Evolutionary conservation across 2,888 invertebrate species (phyloP).

Genomic region (Dioctria rufipes): DNA sequence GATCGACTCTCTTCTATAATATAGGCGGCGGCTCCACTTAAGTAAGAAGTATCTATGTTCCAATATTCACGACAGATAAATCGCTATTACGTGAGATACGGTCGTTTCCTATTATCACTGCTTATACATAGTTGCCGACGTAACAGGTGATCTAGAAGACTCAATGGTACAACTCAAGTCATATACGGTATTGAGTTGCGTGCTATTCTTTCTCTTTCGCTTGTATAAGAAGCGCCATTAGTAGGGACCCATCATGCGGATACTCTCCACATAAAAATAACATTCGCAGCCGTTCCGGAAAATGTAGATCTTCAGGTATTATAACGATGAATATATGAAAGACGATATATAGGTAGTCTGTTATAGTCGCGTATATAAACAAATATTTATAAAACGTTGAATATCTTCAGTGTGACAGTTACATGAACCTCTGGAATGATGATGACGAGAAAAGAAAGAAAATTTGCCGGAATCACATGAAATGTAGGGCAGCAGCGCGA

Average conservation of each 20-base stretch:
- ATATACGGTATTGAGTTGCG: slow-evolving; percentile 45
- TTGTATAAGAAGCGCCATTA: slow-evolving; percentile 45
- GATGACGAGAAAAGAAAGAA: neutral
- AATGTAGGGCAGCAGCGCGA: slow-evolving; percentile 23
- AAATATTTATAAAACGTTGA: slow-evolving; percentile 19
- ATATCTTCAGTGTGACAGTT: neutral
- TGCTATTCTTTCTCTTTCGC: slow-evolving; percentile 14
- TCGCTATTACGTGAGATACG: slow-evolving; percentile 48
- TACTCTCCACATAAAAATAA: slow-evolving; percentile 26
- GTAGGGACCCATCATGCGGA: slow-evolving; percentile 10
- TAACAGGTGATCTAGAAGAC: slow-evolving; percentile 53
- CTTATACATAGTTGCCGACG: slow-evolving; percentile 5
- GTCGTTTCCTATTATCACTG: slow-evolving; percentile 48
- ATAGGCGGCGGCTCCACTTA: neutral
- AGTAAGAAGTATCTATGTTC: slow-evolving; percentile 37
- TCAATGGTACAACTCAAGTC: neutral
- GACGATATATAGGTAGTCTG: no score
- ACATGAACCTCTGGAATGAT: neutral
- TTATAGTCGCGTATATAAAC: neutral
- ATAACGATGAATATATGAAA: neutral
- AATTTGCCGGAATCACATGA: slow-evolving; percentile 17
- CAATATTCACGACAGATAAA: slow-evolving; percentile 44
- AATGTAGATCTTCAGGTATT: neutral
- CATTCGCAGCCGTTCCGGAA: slow-evolving; percentile 47
- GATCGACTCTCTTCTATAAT: neutral